phyloP scores from a whole-genome alignment of 2,113 vertebrate species.

The Brachypteracias leptosomus region DNA sequence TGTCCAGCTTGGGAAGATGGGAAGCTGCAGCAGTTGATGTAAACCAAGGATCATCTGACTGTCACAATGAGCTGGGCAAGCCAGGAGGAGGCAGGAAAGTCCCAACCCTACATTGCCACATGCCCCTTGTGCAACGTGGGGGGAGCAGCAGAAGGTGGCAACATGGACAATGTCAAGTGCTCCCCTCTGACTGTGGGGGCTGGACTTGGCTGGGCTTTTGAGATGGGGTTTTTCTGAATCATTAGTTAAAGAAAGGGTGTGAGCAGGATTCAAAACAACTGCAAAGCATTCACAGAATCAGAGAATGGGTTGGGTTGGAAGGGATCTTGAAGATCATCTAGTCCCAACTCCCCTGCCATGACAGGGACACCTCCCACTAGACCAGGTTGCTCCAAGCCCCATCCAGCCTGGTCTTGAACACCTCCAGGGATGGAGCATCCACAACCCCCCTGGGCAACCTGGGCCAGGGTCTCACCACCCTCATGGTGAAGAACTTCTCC shows the following conservation, averaged over 20 bases:
- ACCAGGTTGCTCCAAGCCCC: too few species aligned
- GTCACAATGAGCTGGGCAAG: neutral
- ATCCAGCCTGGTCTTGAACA: too few species aligned
- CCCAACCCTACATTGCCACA: neutral
- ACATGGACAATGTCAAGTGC: neutral
- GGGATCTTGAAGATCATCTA: too few species aligned
- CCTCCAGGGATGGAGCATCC: too few species aligned
- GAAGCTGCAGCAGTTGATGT: neutral
- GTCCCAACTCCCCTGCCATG: too few species aligned
- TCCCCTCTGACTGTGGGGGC: neutral
- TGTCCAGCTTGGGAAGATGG: neutral
- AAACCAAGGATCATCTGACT: neutral
- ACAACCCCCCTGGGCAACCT: too few species aligned
- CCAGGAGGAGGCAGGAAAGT: neutral
- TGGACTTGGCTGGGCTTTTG: neutral
- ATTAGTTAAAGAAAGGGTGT: neutral
- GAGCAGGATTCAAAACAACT: neutral
- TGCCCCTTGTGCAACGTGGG: neutral
- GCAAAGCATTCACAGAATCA: too few species aligned
- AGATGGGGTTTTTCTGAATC: neutral
- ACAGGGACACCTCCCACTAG: too few species aligned
- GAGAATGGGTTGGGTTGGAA: too few species aligned
- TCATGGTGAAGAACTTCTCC: too few species aligned
- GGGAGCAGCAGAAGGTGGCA: neutral
- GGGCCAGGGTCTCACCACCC: too few species aligned